Conservation (phyloP, 2,888 invertebrate species). For the Amphipoea lucens region DNA sequence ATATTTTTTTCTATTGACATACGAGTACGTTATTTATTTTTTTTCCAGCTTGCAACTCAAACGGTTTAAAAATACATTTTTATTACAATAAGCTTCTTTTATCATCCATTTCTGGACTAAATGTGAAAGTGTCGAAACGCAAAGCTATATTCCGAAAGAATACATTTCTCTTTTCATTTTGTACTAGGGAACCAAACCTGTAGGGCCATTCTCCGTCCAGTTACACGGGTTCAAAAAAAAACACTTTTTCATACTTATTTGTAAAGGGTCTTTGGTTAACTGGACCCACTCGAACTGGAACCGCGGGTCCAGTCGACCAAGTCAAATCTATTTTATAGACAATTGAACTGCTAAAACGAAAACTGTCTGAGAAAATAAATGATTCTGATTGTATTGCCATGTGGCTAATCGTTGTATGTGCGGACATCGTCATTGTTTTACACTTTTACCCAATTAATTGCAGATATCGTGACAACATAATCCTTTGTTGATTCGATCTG, state of each 20-base stretch:
- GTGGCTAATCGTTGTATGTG: not conserved
- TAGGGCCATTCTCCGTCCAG: too few species aligned
- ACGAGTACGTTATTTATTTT: not conserved
- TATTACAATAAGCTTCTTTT: too few species aligned
- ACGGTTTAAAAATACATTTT: not conserved
- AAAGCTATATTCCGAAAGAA: too few species aligned
- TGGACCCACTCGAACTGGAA: too few species aligned
- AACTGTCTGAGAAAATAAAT: not conserved
- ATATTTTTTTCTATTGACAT: not conserved
- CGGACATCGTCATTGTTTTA: not conserved
- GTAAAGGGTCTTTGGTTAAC: too few species aligned
- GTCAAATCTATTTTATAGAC: not conserved
- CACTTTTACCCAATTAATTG: not conserved
- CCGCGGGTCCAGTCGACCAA: too few species aligned
- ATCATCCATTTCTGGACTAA: too few species aligned
- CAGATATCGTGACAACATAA: slow-evolving; percentile 1
- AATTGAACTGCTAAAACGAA: not conserved
- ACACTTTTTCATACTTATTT: too few species aligned
- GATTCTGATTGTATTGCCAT: not conserved
- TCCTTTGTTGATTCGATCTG: slow-evolving; percentile 18
- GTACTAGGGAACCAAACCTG: too few species aligned
- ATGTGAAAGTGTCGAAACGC: too few species aligned
- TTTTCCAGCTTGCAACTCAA: not conserved
- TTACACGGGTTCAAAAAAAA: too few species aligned
- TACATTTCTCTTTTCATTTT: too few species aligned